Percentiles rank a stretch among this genome's conserved stretches.
These are phyloP conservation scores for Phalacrocorax aristotelis DNA, from an alignment of 2,113 vertebrate genomes.

Conservation along the genomic window DNA sequence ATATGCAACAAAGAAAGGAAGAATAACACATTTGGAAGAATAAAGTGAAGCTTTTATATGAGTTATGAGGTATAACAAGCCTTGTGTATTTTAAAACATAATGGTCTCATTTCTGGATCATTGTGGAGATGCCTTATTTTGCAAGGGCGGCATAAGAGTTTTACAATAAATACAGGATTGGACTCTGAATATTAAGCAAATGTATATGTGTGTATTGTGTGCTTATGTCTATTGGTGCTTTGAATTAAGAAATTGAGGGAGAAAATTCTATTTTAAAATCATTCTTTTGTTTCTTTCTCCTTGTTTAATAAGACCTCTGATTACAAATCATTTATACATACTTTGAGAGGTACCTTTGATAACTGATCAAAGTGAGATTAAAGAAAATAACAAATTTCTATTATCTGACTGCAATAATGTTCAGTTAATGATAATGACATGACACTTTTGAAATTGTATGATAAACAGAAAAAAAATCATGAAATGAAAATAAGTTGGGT, in stretches of 20 bases:
- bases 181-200: not conserved
- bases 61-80: not conserved
- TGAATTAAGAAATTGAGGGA: not conserved
- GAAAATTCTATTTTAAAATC: not conserved
- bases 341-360: not conserved
- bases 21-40: not conserved
- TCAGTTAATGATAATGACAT: not conserved
- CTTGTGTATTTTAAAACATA: not conserved
- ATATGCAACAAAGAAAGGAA: not conserved
- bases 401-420: not conserved
- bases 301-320: not conserved
- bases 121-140: not conserved
- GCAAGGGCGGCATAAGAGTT: not conserved
- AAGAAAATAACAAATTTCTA: not conserved
- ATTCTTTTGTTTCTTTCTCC: not conserved
- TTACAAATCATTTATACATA: not conserved
- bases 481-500: not conserved
- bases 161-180: not conserved
- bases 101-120: not conserved
- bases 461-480: not conserved
- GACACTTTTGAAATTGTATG: not conserved
- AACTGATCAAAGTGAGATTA: not conserved
- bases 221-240: not conserved
- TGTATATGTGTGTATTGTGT: not conserved
- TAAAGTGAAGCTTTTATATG: not conserved